These are phyloP conservation scores for Syngnathus scovelli DNA, from an alignment of 2,113 vertebrate genomes.

Conservation along the genomic window DNA sequence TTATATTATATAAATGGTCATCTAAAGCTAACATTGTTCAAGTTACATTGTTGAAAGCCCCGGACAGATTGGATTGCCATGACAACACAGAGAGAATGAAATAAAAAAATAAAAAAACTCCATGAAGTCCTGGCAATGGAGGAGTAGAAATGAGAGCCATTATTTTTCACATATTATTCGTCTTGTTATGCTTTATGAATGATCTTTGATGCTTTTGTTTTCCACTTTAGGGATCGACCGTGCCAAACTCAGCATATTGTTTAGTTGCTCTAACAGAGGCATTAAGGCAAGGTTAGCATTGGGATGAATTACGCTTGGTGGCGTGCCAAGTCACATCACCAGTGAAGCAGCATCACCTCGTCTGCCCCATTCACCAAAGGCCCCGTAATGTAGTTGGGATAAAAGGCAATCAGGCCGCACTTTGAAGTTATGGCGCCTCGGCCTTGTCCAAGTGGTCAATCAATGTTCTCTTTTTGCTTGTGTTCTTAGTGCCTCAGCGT, in stretches of 20 bases:
- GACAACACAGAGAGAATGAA: too few species aligned
- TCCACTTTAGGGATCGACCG: not conserved
- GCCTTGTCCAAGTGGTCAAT: conserved; percentile 54
- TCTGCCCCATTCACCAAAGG: conserved; percentile 29
- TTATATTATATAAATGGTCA: too few species aligned
- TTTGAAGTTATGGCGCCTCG: conserved; percentile 47
- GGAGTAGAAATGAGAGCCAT: not conserved
- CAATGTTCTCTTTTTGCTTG: conserved; percentile 51
- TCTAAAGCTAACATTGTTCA: too few species aligned
- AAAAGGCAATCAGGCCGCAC: conserved; percentile 43
- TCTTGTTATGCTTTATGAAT: not conserved
- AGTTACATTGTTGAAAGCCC: too few species aligned
- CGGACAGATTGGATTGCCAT: too few species aligned
- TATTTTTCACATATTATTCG: not conserved
- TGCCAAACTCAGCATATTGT: conserved; percentile 5
- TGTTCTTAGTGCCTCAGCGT: conserved; percentile 49
- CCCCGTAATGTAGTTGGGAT: conserved; percentile 33
- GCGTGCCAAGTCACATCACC: conserved; percentile 18
- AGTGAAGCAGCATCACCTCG: conserved; percentile 28
- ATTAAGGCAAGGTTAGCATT: conserved; percentile 1
- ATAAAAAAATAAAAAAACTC: too few species aligned
- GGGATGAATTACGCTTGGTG: conserved; percentile 14
- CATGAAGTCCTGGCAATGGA: too few species aligned
- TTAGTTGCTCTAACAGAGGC: not conserved
- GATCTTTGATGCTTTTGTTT: not conserved